A percentile compares a stretch with the other conserved stretches of the same genome.
phyloP scores from a whole-genome alignment of 2,797 vertebrate genomes.

The Dallia pectoralis region DNA sequence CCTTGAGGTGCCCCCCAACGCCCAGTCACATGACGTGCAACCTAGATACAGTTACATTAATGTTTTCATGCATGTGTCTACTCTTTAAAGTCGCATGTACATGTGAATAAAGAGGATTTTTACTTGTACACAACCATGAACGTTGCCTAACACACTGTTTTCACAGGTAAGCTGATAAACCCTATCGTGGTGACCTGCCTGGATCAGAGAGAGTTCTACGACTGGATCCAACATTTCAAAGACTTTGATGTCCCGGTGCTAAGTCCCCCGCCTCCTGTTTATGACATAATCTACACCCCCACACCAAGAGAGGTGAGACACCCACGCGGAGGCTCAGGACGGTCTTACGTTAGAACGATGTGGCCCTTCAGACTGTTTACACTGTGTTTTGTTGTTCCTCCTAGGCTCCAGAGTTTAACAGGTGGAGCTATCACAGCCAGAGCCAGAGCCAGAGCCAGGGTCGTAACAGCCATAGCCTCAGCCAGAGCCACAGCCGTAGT shows the following conservation, averaged over 20 bases:
- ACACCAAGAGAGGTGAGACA: slow-evolving; percentile 72
- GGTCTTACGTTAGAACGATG: background rate
- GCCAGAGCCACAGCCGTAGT: slow-evolving; percentile 43
- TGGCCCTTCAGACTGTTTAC: background rate
- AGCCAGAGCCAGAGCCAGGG: slow-evolving; percentile 28
- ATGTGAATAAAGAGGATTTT: background rate
- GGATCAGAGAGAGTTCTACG: slow-evolving; percentile 70
- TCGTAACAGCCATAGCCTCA: slow-evolving; percentile 66
- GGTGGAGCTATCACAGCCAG: slow-evolving; percentile 71
- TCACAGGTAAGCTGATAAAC: slow-evolving; percentile 79
- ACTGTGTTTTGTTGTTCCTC: background rate
- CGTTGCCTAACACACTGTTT: slow-evolving; percentile 56
- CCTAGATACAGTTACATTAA: background rate
- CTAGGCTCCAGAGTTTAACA: slow-evolving; percentile 70
- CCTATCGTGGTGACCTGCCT: slow-evolving; percentile 80
- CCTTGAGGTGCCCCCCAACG: background rate
- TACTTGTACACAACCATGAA: background rate
- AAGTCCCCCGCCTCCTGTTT: slow-evolving; percentile 77
- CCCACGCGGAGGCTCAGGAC: background rate
- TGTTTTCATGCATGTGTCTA: background rate
- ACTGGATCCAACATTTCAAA: slow-evolving; percentile 81
- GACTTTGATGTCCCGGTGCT: slow-evolving; percentile 74
- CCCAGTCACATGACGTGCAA: background rate
- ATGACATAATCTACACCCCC: slow-evolving; percentile 84
- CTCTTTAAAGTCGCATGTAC: background rate